phyloP scores from a whole-genome alignment of 2,888 invertebrate species.

The Acanthosepion lycidas region DNA sequence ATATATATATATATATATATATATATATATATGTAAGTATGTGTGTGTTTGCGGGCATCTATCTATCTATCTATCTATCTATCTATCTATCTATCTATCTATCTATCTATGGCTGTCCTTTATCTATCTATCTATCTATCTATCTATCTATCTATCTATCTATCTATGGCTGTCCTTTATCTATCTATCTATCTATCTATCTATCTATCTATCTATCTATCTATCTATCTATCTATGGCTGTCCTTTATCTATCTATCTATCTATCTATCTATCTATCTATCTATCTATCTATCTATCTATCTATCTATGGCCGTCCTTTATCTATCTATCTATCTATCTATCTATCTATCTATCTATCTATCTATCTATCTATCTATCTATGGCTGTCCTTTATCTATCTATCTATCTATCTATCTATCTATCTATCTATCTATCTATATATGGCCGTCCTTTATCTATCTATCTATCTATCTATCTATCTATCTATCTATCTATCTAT shows the following conservation, averaged over 20 bases:
- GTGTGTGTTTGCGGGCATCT: background rate
- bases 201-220: background rate
- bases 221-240: too few species aligned
- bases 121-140: background rate
- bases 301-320: too few species aligned
- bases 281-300: background rate
- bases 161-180: background rate
- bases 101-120: background rate
- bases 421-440: background rate
- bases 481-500: too few species aligned
- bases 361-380: background rate
- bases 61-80: background rate
- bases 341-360: background rate
- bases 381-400: background rate
- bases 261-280: background rate
- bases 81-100: background rate
- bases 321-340: too few species aligned
- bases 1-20: too few species aligned
- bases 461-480: background rate
- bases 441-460: background rate
- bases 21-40: background rate
- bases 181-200: background rate
- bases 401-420: background rate
- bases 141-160: background rate
- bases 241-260: too few species aligned